Evolutionary conservation across 2,888 invertebrate genomes (phyloP), one percentile per base, ranked within the genome.

Genomic region (Charanyca ferruginea): DNA sequence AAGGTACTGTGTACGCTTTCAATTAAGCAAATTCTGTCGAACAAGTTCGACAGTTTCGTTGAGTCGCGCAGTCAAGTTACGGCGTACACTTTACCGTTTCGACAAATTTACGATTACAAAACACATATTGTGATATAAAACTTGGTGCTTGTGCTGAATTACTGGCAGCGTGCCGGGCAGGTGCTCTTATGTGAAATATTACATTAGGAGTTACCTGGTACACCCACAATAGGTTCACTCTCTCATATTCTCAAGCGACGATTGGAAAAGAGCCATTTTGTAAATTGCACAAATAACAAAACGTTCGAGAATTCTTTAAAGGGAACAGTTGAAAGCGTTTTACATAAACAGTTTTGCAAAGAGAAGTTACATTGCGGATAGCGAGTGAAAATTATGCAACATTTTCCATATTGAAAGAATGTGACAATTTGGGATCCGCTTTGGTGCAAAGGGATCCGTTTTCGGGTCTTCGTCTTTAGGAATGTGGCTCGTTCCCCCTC

Each of bases 91-190:
- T 86, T 91, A 90, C 95, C 94, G 90, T 89, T 92, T 94, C 93
- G 93, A 93, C 91, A 92, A 90, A 86, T 88, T 90, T 91, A 94
- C 94, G 90, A 91, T 91, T 93, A 95, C 95, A 93, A 93, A 95
- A 95, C 95, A 95, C 93, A 93, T 93, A 94, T 93, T 89, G 93
- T 95, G 93, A 94, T 93, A 93, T 89, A 95, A 95, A 95, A 95
- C 88, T 93, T 94, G 93, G 95, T 95, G 95, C 95, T 93, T 93
- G 95, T 95, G 95, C 95, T 93, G 90, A 89, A 91, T 90, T 95
- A 95, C 95, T 95, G 95, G 95, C 95, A 88, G 95, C 95, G 95
- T 95, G 95, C 95, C 95, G 94, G 94, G 95, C 95, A 95, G 91
- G 95, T 95, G 95, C 95, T 92, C 84, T 90, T 94, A 94, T 92